Evolutionary conservation across 2,797 vertebrate genomes (phyloP), one percentile per base, ranked within the genome.

Genomic region (Erpetoichthys calabaricus): DNA sequence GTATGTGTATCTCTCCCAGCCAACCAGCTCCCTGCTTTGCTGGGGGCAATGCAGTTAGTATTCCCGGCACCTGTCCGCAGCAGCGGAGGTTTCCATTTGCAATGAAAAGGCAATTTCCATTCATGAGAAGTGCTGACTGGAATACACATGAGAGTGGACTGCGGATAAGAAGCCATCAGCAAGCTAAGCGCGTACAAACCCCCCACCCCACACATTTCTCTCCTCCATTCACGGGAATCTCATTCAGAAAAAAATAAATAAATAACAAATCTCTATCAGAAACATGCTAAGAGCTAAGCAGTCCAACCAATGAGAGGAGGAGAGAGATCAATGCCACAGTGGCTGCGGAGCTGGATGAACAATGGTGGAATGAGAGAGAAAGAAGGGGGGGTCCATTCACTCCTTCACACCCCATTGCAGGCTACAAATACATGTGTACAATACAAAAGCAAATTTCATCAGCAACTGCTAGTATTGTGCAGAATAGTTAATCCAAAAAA

Each of bases 1-100:
- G 25, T 25, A 25, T 25, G 25, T 25, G 25, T 25, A 25, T 25
- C 25, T 25, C 25, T 25, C 25, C 25, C 25, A 25, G 25, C 25
- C 25, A 25, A 25, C 25, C 25, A 25, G 25, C 25, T 25, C 25
- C 2, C 25, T 25, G 25, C 25, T 25, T 25, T 25, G 25, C 25
- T 25, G 25, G 25, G 64, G 82, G 83, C 81, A 85, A 85, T 81
- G 71, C 72, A 9, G 64, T 85, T 83, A 83, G 76, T 82, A 86
- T 84, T 82, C 83, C 73, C 73, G 70, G 73, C 80, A 83, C 60
- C 55, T 65, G 75, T 77, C 72, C 65, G 63, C 69, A 63, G 60
- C 63, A 63, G 58, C 25, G 75, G 76, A 76, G 75, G 69, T 70
- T 76, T 75, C 77, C 68, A 73, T 60, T 80, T 73, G 58, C 6